Evolutionary conservation across 2,888 invertebrate genomes (phyloP).

Genomic region (Latheticus oryzae): DNA sequence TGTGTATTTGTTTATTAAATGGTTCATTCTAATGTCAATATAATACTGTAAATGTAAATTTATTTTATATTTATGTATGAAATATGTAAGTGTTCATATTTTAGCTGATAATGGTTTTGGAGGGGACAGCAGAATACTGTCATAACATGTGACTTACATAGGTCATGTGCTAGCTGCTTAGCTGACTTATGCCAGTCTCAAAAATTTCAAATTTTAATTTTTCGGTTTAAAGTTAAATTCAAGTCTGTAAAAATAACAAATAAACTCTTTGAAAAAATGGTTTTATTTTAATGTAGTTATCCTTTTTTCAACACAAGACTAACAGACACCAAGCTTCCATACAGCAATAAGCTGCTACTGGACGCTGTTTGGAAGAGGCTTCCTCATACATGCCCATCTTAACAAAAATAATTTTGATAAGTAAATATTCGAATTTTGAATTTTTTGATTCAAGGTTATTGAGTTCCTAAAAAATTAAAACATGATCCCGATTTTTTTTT

Average conservation of each 20-base stretch:
- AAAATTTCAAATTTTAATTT: constrained; percentile 29
- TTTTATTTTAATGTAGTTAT: constrained; percentile 26
- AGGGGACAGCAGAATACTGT: constrained; percentile 44
- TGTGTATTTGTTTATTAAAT: too few relatives aligned
- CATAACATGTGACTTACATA: constrained; percentile 35
- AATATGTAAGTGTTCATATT: constrained; percentile 37
- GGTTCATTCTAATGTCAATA: too few relatives aligned
- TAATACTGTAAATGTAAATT: too few relatives aligned
- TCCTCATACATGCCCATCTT: constrained; percentile 3
- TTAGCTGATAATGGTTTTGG: constrained; percentile 38
- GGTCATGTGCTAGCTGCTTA: constrained; percentile 23
- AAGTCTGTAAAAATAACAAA: constrained; percentile 41
- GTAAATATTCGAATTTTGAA: too few relatives aligned
- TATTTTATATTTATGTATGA: constrained; percentile 31
- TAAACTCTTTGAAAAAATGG: constrained; percentile 39
- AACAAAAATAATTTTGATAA: too few relatives aligned
- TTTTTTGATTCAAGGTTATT: too few relatives aligned
- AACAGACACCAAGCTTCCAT: background rate
- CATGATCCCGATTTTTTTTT: too few relatives aligned
- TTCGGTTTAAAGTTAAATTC: constrained; percentile 31
- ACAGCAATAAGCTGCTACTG: background rate
- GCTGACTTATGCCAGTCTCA: constrained; percentile 34
- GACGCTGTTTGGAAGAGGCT: too few relatives aligned
- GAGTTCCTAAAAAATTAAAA: too few relatives aligned
- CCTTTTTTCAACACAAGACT: too few relatives aligned